phyloP scores from a whole-genome alignment of 2,888 invertebrate species.

The Junonia oenone region DNA sequence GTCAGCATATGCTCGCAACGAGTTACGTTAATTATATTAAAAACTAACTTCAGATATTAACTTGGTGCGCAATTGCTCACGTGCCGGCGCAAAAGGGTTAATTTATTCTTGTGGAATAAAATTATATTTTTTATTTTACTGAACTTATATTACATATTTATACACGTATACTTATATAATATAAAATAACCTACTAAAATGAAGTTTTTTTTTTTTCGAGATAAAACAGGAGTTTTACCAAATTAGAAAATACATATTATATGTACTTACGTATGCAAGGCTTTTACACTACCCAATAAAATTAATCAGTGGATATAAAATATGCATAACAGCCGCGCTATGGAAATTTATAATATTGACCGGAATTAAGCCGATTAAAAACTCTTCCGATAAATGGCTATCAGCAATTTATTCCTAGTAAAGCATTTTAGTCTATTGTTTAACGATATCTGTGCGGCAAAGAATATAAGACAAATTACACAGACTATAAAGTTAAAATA shows the following conservation, averaged over 20 bases:
- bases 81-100: slow-evolving; percentile 12
- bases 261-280: no score
- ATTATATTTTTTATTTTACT: no score
- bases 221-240: no score
- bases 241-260: no score
- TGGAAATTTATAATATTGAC: slow-evolving; percentile 5
- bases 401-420: slow-evolving; percentile 16
- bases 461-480: slow-evolving; percentile 6
- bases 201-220: no score
- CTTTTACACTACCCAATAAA: neutral
- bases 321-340: neutral
- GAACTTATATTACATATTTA: no score
- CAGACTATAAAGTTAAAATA: neutral
- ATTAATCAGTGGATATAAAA: neutral
- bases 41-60: slow-evolving; percentile 16
- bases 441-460: slow-evolving; percentile 15
- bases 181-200: no score
- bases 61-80: slow-evolving; percentile 28
- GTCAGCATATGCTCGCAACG: slow-evolving; percentile 61
- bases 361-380: slow-evolving; percentile 14
- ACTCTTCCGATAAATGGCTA: slow-evolving; percentile 13
- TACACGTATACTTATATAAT: no score
- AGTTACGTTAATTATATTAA: slow-evolving; percentile 55
- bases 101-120: slow-evolving; percentile 9
- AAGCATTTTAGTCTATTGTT: slow-evolving; percentile 16